A percentile compares a stretch with the other conserved stretches of the same genome.
phyloP scores from a whole-genome alignment of 92 coral and sea anemone genomes.

The Bergia sp. region DNA sequence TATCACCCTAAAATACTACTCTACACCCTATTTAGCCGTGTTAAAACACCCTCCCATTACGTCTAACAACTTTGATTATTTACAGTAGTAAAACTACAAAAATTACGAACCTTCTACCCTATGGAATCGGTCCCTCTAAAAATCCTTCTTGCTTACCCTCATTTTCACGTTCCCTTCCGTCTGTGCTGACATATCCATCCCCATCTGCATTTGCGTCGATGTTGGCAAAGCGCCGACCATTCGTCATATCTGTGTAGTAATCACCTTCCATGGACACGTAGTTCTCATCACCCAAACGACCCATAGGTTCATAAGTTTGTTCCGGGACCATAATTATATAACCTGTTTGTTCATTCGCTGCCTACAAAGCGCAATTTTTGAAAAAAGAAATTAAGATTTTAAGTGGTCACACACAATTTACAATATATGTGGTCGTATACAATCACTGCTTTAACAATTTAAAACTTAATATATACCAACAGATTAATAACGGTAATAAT shows the following conservation, averaged over 20 bases:
- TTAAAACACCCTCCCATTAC: too few relatives aligned
- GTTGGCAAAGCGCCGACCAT: not conserved
- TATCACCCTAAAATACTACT: too few relatives aligned
- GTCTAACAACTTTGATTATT: too few relatives aligned
- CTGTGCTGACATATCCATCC: not conserved
- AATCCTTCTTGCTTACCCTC: not conserved
- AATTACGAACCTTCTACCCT: too few relatives aligned
- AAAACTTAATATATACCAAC: too few relatives aligned
- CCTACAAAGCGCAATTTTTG: not conserved
- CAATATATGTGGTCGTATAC: not conserved
- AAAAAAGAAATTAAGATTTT: not conserved
- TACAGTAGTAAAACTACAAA: too few relatives aligned
- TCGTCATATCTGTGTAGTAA: constrained; percentile 17
- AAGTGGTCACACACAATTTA: not conserved
- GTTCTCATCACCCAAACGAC: not conserved
- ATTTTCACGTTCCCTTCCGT: not conserved
- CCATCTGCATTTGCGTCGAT: not conserved
- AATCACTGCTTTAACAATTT: not conserved
- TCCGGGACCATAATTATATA: not conserved
- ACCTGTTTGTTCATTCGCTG: not conserved
- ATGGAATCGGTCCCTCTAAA: too few relatives aligned
- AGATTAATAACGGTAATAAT: too few relatives aligned
- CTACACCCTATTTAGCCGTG: too few relatives aligned
- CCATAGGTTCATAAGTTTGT: not conserved
- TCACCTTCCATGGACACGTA: not conserved